Conservation (phyloP, 1,140 invertebrate genomes). For the Glomeris maerens region DNA sequence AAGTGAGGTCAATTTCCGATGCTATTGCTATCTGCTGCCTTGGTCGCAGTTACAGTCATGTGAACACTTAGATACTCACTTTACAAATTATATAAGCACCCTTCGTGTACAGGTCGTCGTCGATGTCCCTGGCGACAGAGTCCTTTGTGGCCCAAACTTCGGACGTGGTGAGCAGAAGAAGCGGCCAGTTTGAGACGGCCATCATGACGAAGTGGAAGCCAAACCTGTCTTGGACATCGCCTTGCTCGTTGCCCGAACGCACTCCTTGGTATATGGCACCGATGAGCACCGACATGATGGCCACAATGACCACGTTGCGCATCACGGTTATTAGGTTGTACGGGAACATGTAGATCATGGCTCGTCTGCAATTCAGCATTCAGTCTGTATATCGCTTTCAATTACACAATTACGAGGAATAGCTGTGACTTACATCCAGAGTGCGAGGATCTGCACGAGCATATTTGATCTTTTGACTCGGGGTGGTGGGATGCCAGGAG, state of each 20-base stretch:
- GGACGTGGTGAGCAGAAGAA: conserved; percentile 49
- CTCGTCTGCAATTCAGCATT: conserved; percentile 38
- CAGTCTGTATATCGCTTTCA: background rate
- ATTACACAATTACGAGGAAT: background rate
- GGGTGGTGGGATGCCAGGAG: conserved; percentile 54
- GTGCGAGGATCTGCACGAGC: conserved; percentile 47
- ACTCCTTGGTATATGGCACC: conserved; percentile 81
- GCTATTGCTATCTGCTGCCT: too few relatives aligned
- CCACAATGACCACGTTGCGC: conserved; percentile 56
- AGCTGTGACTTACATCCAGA: conserved; percentile 47
- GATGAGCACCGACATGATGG: conserved; percentile 61
- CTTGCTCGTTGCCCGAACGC: conserved; percentile 35
- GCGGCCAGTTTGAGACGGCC: conserved; percentile 57
- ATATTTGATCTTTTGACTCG: conserved; percentile 42
- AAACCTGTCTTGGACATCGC: conserved; percentile 39
- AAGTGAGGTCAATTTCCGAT: too few relatives aligned
- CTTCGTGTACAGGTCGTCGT: conserved; percentile 59
- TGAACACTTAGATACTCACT: too few relatives aligned
- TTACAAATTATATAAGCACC: conserved; percentile 60
- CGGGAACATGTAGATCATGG: conserved; percentile 69
- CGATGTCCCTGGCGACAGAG: conserved; percentile 60
- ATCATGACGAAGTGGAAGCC: conserved; percentile 73
- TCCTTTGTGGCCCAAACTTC: conserved; percentile 51
- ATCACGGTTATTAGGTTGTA: conserved; percentile 63
- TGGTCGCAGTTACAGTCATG: too few relatives aligned